These are phyloP conservation scores for Drosophila bifasciata DNA, from an alignment of 1,140 invertebrate genomes.

Conservation along the genomic window DNA sequence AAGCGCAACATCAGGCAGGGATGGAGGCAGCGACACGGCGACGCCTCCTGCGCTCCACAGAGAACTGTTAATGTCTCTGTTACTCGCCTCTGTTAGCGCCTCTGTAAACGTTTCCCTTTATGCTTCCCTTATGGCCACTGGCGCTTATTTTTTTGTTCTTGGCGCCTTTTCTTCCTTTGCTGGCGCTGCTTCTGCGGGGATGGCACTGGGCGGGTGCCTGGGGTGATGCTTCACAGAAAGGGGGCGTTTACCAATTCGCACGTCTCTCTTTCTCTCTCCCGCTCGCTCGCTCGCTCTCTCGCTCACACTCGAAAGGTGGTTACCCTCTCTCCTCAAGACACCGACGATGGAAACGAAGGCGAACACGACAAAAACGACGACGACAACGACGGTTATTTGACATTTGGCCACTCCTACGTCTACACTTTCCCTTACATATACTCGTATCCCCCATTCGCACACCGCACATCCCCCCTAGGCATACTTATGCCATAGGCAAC, in stretches of 20 bases:
- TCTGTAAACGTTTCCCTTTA: not conserved
- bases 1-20: constrained; percentile 36
- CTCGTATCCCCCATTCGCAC: not conserved
- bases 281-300: constrained; percentile 6
- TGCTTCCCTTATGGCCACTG: not conserved
- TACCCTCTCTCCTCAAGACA: constrained; percentile 39
- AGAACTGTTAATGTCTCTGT: constrained; percentile 23
- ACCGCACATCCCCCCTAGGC: not conserved
- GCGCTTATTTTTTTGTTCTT: constrained; percentile 4
- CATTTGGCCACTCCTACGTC: constrained; percentile 74
- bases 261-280: constrained; percentile 49
- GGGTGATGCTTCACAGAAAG: constrained; percentile 41
- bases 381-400: constrained; percentile 50
- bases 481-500: not conserved
- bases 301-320: not conserved
- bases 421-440: constrained; percentile 18
- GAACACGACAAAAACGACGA: constrained; percentile 6
- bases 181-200: constrained; percentile 29
- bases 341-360: constrained; percentile 4
- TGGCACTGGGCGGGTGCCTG: constrained; percentile 2
- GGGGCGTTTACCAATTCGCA: constrained; percentile 64
- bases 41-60: constrained; percentile 38
- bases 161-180: constrained; percentile 27
- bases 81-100: constrained; percentile 15
- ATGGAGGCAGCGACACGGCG: constrained; percentile 3